Conservation (phyloP, 1,140 invertebrate species). For the Anadara kagoshimensis region DNA sequence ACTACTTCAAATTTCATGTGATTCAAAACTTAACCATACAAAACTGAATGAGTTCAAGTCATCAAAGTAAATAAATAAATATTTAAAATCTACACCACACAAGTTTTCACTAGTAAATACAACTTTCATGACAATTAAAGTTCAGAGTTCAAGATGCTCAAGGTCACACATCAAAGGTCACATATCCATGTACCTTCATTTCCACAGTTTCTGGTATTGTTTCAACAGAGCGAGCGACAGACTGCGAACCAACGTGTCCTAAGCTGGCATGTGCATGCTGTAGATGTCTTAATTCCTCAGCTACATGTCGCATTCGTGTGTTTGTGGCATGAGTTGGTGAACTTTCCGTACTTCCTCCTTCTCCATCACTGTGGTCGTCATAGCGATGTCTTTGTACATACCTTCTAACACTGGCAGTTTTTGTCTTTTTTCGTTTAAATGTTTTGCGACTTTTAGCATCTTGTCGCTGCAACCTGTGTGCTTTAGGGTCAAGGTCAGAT, state of each 20-base stretch:
- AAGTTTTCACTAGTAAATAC: too few relatives aligned
- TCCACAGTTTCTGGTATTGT: constrained; percentile 60
- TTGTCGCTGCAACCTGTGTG: constrained; percentile 89
- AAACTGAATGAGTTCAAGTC: too few relatives aligned
- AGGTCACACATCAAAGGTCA: constrained; percentile 2
- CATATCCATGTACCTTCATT: constrained; percentile 55
- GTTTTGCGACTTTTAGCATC: constrained; percentile 96
- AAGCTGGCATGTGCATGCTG: constrained; percentile 36
- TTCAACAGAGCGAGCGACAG: constrained; percentile 60
- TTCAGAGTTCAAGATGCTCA: neutral
- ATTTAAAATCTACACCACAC: too few relatives aligned
- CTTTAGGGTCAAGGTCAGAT: constrained; percentile 73
- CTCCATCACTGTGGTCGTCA: constrained; percentile 42
- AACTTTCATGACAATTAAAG: too few relatives aligned
- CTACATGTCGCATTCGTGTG: neutral
- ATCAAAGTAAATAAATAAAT: too few relatives aligned
- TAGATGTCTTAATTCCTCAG: constrained; percentile 28
- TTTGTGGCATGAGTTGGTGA: constrained; percentile 43
- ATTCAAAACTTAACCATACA: too few relatives aligned
- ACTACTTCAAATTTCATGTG: too few relatives aligned
- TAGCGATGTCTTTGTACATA: constrained; percentile 51
- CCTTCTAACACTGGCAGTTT: constrained; percentile 54
- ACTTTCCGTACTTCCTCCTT: constrained; percentile 45
- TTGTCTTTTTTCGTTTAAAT: constrained; percentile 80
- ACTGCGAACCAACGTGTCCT: constrained; percentile 10